These are phyloP conservation scores for Oophaga sylvatica DNA, from an alignment of 2,797 vertebrate genomes.

Conservation along the genomic window DNA sequence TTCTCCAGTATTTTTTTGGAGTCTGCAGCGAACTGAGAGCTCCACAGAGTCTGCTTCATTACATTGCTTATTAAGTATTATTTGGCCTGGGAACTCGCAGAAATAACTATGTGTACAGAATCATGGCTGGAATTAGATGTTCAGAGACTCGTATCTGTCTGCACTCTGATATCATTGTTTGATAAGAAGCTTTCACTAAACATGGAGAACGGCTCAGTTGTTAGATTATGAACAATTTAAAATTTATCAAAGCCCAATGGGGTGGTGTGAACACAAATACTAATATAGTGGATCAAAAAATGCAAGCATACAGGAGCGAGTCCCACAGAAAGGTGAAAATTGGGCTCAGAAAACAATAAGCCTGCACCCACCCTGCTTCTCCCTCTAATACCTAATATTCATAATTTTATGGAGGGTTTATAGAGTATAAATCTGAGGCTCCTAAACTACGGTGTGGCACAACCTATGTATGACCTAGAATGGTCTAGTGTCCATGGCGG, in stretches of 20 bases:
- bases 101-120: neutral
- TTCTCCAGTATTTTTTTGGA: constrained; percentile 10
- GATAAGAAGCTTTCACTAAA: neutral
- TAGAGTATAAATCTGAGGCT: neutral
- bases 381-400: too few species aligned
- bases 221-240: neutral
- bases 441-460: neutral
- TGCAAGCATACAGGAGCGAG: neutral
- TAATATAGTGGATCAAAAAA: neutral
- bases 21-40: neutral
- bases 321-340: neutral
- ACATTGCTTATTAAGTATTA: constrained; percentile 15
- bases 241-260: neutral
- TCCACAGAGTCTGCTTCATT: constrained; percentile 20
- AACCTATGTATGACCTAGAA: neutral
- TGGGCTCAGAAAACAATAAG: neutral
- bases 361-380: neutral
- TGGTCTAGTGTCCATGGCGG: too few species aligned
- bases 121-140: neutral
- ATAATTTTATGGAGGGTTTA: too few species aligned
- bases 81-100: constrained; percentile 1
- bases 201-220: neutral
- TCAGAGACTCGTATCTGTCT: neutral
- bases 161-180: neutral
- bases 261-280: neutral